These are phyloP conservation scores for Eledone cirrhosa DNA, from an alignment of 2,888 invertebrate genomes.

Conservation along the genomic window DNA sequence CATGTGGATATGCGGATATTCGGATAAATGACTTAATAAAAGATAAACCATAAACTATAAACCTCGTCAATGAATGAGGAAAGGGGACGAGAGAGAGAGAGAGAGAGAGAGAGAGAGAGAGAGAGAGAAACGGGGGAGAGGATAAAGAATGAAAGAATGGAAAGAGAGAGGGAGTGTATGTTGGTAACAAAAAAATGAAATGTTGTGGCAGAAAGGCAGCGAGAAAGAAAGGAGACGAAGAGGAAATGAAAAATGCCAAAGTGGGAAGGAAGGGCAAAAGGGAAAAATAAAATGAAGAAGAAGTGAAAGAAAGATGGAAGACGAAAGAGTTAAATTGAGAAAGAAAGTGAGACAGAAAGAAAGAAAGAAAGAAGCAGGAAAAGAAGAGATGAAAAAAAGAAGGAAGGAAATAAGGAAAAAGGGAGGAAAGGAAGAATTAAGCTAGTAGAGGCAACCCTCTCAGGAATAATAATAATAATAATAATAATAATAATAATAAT, in stretches of 20 bases:
- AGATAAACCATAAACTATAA: too few species aligned
- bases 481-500: background rate
- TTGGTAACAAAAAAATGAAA: background rate
- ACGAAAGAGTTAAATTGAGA: background rate
- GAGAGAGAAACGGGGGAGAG: background rate
- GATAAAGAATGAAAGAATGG: background rate
- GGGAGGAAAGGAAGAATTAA: background rate
- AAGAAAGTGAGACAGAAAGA: background rate
- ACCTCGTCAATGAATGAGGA: too few species aligned
- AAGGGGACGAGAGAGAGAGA: too few species aligned
- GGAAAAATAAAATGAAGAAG: background rate
- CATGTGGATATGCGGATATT: too few species aligned
- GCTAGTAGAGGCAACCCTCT: background rate
- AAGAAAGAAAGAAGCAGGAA: background rate
- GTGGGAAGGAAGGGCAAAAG: background rate
- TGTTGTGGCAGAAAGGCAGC: background rate
- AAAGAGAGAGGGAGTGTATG: background rate
- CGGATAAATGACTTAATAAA: too few species aligned
- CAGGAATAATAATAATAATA: background rate
- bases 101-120: background rate
- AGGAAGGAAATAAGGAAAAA: background rate
- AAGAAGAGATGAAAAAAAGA: background rate
- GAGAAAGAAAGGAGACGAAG: background rate
- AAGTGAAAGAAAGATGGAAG: background rate
- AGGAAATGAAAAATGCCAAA: background rate